Evolutionary conservation across 2,797 vertebrate species (phyloP).

Genomic region (Hippoglossus hippoglossus): DNA sequence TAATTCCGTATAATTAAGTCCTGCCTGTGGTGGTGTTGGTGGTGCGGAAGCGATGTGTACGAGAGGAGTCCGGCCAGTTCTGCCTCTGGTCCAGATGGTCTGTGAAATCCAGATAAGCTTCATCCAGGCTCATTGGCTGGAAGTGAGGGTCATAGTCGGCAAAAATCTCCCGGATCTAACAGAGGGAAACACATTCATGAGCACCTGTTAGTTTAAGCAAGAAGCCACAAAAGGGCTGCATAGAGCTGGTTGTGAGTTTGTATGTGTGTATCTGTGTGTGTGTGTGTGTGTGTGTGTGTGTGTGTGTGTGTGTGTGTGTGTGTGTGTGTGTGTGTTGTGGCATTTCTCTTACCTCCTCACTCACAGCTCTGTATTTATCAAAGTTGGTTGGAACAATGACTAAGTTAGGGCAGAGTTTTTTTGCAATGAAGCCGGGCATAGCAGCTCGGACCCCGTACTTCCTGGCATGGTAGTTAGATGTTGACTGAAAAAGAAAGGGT

Average conservation of each 20-base stretch:
- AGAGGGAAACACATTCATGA: constrained; percentile 38
- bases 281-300: no score
- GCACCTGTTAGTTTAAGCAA: constrained; percentile 18
- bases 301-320: neutral
- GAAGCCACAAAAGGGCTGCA: neutral
- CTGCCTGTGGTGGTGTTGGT: constrained; percentile 58
- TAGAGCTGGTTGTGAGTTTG: neutral
- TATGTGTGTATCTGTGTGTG: neutral
- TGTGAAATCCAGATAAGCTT: constrained; percentile 97
- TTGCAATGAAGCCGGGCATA: constrained; percentile 99
- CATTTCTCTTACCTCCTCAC: constrained; percentile 87
- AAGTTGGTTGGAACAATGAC: constrained; percentile 93
- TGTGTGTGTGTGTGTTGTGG: neutral
- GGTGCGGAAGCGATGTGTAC: constrained; percentile 79
- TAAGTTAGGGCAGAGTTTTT: constrained; percentile 93
- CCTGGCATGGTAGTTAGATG: constrained; percentile 97
- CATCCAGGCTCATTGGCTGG: constrained; percentile 94
- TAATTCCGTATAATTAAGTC: constrained; percentile 13
- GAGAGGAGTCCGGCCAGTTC: constrained; percentile 89
- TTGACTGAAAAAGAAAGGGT: constrained; percentile 85
- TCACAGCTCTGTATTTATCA: constrained; percentile 92
- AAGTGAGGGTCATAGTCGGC: constrained; percentile 93
- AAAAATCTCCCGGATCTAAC: constrained; percentile 92
- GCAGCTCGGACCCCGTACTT: constrained; percentile 96
- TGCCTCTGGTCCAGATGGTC: constrained; percentile 90